Base-by-base conservation (phyloP, 2,797 vertebrate species). In the Labeo calbasu region DNA sequence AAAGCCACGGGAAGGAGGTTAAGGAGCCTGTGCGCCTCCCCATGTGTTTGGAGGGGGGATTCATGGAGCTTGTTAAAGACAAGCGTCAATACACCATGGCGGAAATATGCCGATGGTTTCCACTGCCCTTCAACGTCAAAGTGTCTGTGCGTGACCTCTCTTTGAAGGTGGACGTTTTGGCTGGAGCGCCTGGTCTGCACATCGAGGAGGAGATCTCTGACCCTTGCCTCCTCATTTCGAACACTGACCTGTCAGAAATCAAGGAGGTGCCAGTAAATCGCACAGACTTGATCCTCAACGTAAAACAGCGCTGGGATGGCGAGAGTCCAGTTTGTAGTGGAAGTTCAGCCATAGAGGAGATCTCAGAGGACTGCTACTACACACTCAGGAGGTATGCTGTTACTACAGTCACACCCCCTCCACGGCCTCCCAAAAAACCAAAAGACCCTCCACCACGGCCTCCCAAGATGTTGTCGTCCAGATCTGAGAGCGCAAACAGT, bases 121-220 rank as follows among this genome's bases (percentile, higher is more conserved):
- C 2, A 9, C 86, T 96, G 43, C 96, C 96, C 43, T 96, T 96
- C 87, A 97, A 96, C 0, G 95, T 95, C 85, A 96, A 96, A 87
- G 96, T 96, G 50, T 95, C 96, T 0, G 92, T 96, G 70, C 94
- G 95, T 50, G 96, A 97, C 88, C 93, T 96, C 75, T 95, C 93
- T 2, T 59, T 95, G 0, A 90, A 92, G 65, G 91, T 95, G n/a
- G 96, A 97, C n/a, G 81, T 95, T 87, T 89, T 97, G 91, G 95
- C 94, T 48, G 89, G 91, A 0, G 79, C 89, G 0, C 93, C 94
- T 4, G 93, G 92, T 68, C 90, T 97, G 73, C 93, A 90, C 78
- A 86, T 97, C 51, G 96, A 97, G 89, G 96, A 97, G 86, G 91
- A 94, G 89, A 96, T 97, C 86, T 94, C 93, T 21, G 95, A 96